A percentile compares a stretch with the other conserved stretches of the same genome.
phyloP scores from a whole-genome alignment of 2,113 vertebrate genomes.

The Climacteris rufus region DNA sequence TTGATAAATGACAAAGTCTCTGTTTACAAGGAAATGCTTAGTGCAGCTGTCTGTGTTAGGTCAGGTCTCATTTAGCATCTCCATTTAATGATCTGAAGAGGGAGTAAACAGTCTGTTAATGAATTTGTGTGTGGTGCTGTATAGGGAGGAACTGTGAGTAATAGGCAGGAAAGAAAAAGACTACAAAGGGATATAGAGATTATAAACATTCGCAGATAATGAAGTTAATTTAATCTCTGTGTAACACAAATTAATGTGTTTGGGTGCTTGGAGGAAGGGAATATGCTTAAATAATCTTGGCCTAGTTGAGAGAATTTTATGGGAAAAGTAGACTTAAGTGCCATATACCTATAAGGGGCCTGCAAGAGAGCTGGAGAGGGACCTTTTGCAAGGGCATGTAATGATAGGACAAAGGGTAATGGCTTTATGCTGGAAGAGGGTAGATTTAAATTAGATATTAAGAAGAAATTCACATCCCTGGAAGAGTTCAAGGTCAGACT shows the following conservation, averaged over 20 bases:
- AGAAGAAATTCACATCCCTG: neutral
- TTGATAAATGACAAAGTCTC: neutral
- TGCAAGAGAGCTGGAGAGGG: neutral
- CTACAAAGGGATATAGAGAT: neutral
- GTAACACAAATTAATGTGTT: neutral
- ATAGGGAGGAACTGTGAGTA: constrained; percentile 14
- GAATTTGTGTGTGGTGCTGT: constrained; percentile 6
- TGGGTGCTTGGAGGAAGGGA: neutral
- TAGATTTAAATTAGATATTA: neutral
- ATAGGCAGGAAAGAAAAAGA: neutral
- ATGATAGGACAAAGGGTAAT: neutral
- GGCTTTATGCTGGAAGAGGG: neutral
- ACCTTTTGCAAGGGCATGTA: neutral
- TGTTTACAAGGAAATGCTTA: neutral
- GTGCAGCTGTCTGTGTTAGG: constrained; percentile 18
- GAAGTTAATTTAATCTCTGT: neutral
- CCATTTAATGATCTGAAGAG: constrained; percentile 55
- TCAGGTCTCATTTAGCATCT: constrained; percentile 42
- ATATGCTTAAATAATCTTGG: neutral
- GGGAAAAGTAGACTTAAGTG: neutral
- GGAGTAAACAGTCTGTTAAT: constrained; percentile 46
- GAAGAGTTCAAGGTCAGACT: neutral
- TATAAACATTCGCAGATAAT: constrained; percentile 8
- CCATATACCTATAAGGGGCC: neutral
- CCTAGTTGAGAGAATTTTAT: neutral